Percentiles rank a stretch among this genome's conserved stretches.
phyloP scores from a whole-genome alignment of 2,888 invertebrate genomes.

The Nomada hirtipes region DNA sequence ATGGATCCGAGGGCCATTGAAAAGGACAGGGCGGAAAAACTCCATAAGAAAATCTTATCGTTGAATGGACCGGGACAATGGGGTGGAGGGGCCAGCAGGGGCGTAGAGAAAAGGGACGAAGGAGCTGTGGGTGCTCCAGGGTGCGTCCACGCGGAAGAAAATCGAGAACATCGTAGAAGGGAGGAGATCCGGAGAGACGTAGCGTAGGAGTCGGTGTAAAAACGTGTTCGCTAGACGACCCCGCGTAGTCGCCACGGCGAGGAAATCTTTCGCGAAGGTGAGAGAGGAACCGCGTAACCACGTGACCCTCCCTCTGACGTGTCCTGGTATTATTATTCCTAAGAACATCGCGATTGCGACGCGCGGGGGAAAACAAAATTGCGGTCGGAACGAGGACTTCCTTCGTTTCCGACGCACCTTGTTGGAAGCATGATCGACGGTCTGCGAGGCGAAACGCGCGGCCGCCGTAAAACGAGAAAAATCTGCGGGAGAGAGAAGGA shows the following conservation, averaged over 20 bases:
- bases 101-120: slow-evolving; percentile 9
- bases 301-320: slow-evolving; percentile 38
- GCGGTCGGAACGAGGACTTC: background rate
- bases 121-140: slow-evolving; percentile 21
- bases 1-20: slow-evolving; percentile 41
- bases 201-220: slow-evolving; percentile 35
- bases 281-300: slow-evolving; percentile 30
- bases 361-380: slow-evolving; percentile 16
- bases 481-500: background rate
- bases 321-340: background rate
- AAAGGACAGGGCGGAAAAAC: slow-evolving; percentile 41
- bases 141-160: slow-evolving; percentile 52
- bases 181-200: slow-evolving; percentile 9
- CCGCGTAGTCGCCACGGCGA: slow-evolving; percentile 56
- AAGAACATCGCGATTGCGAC: slow-evolving; percentile 10
- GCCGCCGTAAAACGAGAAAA: slow-evolving; percentile 27
- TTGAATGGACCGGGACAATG: slow-evolving; percentile 48
- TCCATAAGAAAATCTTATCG: slow-evolving; percentile 49
- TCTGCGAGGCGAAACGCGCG: slow-evolving; percentile 8
- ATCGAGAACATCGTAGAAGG: slow-evolving; percentile 10
- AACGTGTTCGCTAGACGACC: slow-evolving; percentile 52
- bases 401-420: background rate
- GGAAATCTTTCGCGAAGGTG: slow-evolving; percentile 44
- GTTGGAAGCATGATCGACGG: slow-evolving; percentile 54
- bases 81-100: background rate